Conservation (phyloP, 2,888 invertebrate species). For the Liodrosophila aerea region DNA sequence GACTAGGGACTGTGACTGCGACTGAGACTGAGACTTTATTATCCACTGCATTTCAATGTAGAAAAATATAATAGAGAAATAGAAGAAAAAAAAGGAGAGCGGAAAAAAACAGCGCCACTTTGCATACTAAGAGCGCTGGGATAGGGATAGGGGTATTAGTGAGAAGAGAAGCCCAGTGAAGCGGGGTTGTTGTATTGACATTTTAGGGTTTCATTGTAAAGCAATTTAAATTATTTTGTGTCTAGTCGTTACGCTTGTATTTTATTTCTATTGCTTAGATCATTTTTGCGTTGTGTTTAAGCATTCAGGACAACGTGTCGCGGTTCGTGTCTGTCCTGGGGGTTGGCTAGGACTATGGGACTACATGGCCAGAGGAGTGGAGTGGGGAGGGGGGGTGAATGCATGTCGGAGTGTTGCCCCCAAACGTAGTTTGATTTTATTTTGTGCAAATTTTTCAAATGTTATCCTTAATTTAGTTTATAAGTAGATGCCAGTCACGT, state of each 20-base stretch:
- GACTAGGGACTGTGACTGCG: not conserved
- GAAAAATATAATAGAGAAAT: conserved; percentile 36
- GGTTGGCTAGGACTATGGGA: not conserved
- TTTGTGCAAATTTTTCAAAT: conserved; percentile 77
- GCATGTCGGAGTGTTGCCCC: conserved; percentile 14
- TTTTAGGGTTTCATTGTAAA: conserved; percentile 76
- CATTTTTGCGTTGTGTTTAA: conserved; percentile 50
- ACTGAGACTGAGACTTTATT: conserved; percentile 41
- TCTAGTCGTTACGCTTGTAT: conserved; percentile 23
- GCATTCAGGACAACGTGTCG: conserved; percentile 72
- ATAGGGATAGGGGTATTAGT: conserved; percentile 11
- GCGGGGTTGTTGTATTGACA: conserved; percentile 68
- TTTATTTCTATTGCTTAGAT: conserved; percentile 54
- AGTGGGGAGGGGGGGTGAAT: conserved; percentile 1
- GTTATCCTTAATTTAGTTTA: conserved; percentile 78
- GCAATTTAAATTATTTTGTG: conserved; percentile 76
- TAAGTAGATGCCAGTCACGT: conserved; percentile 79
- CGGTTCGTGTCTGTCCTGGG: conserved; percentile 50
- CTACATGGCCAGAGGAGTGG: not conserved
- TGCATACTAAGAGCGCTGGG: conserved; percentile 64
- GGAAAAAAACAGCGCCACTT: conserved; percentile 60
- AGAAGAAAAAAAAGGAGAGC: not conserved
- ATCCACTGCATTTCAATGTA: conserved; percentile 61
- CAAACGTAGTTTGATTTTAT: conserved; percentile 65
- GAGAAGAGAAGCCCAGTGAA: conserved; percentile 67